Conservation (phyloP, 37 sponge, comb jelly and placozoan species). For the Ephydatia muelleri region DNA sequence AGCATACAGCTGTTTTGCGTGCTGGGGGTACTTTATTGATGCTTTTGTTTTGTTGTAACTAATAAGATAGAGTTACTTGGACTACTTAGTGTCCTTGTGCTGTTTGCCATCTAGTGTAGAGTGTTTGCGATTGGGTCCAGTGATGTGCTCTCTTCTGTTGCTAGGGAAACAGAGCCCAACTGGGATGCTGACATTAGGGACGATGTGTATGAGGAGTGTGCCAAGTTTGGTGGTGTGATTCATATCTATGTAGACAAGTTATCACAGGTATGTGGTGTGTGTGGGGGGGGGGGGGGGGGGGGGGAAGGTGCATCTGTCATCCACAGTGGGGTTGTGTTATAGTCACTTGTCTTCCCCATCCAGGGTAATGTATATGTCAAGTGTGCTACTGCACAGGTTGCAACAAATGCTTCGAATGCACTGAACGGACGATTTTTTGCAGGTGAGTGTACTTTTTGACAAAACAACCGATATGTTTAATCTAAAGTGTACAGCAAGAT, state of each 20-base stretch:
- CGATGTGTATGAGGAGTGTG: slow-evolving; percentile 91
- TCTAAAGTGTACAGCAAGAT: slow-evolving; percentile 76
- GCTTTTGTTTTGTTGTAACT: too few relatives aligned
- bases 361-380: slow-evolving; percentile 95
- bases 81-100: background rate
- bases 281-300: too few relatives aligned
- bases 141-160: background rate
- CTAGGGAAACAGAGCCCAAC: slow-evolving; percentile 75
- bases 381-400: slow-evolving; percentile 80
- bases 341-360: slow-evolving; percentile 54
- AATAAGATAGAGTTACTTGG: background rate
- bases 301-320: background rate
- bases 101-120: background rate
- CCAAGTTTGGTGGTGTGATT: slow-evolving; percentile 77
- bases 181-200: slow-evolving; percentile 94
- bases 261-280: slow-evolving; percentile 35
- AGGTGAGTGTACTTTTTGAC: slow-evolving; percentile 85
- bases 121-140: background rate
- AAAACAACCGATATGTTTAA: slow-evolving; percentile 92
- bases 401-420: slow-evolving; percentile 73
- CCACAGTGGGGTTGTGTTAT: background rate
- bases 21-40: too few relatives aligned
- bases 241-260: slow-evolving; percentile 90
- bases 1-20: too few relatives aligned
- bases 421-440: slow-evolving; percentile 93